phyloP scores from a whole-genome alignment of 2,797 vertebrate species.

The Spinibarbus caldwelli region DNA sequence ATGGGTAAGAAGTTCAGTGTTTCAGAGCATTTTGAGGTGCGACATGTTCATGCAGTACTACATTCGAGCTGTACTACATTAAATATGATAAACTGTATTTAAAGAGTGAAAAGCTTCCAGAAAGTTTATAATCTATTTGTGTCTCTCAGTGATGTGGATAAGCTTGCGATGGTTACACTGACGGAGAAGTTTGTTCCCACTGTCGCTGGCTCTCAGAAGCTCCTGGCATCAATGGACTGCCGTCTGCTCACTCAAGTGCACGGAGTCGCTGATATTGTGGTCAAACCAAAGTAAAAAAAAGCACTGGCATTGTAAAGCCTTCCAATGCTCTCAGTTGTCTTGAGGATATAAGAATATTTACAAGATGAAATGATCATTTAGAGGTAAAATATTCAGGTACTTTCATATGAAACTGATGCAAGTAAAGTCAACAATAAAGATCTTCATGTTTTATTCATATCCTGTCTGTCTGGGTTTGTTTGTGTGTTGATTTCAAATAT shows the following conservation, averaged over 20 bases:
- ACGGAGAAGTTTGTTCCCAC: constrained; percentile 84
- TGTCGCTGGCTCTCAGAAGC: constrained; percentile 81
- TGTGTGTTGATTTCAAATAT: background rate
- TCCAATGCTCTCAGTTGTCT: no score
- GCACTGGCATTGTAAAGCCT: no score
- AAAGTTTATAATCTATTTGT: background rate
- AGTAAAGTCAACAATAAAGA: constrained; percentile 11
- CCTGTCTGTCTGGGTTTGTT: background rate
- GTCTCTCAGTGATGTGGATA: constrained; percentile 71
- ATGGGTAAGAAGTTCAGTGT: constrained; percentile 78
- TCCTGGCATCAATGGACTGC: constrained; percentile 87
- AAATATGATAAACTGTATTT: background rate
- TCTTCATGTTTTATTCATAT: background rate
- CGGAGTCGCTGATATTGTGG: constrained; percentile 81
- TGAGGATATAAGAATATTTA: background rate
- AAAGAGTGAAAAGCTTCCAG: background rate
- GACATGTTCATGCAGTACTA: background rate
- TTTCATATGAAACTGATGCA: background rate
- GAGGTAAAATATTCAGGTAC: background rate
- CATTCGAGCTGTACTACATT: background rate
- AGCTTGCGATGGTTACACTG: constrained; percentile 76
- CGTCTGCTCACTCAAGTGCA: constrained; percentile 88
- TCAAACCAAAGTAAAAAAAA: constrained; percentile 71
- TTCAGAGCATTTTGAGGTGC: background rate
- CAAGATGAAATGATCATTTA: background rate